Evolutionary conservation across 2,797 vertebrate genomes (phyloP).

Genomic region (Gadopsis marmoratus): DNA sequence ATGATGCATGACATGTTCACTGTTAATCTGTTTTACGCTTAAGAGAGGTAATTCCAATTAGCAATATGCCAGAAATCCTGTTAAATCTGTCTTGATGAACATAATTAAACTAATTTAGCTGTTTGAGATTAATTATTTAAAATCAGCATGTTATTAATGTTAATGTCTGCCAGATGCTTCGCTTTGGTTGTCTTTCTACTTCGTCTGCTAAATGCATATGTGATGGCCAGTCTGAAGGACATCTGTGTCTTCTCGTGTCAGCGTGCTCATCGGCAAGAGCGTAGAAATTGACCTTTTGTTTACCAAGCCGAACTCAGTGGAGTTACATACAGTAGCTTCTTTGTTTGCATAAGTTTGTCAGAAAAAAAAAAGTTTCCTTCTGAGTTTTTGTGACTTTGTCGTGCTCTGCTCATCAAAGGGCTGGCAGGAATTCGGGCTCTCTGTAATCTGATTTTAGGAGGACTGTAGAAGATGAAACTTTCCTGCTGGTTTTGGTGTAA

Average conservation of each 20-base stretch:
- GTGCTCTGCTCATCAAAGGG: constrained; percentile 27
- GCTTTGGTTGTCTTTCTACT: background rate
- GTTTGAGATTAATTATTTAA: constrained; percentile 42
- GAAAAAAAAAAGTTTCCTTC: background rate
- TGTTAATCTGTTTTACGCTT: constrained; percentile 38
- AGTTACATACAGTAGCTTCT: background rate
- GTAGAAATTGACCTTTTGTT: background rate
- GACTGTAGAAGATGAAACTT: constrained; percentile 22
- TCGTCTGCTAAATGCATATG: background rate
- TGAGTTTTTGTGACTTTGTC: constrained; percentile 15
- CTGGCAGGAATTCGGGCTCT: constrained; percentile 33
- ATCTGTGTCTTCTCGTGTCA: background rate
- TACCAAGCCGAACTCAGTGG: background rate
- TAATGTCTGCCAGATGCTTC: background rate
- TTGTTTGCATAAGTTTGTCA: constrained; percentile 6
- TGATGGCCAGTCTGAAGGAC: constrained; percentile 21
- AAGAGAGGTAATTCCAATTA: constrained; percentile 34
- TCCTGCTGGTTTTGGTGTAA: constrained; percentile 46
- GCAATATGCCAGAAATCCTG: constrained; percentile 27
- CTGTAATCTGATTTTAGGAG: constrained; percentile 51
- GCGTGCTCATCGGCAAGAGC: background rate
- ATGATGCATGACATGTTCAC: constrained; percentile 37
- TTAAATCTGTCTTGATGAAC: constrained; percentile 25
- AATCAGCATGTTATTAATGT: constrained; percentile 4
- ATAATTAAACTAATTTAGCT: constrained; percentile 39